These are phyloP conservation scores for Octopus sinensis DNA, from an alignment of 1,140 invertebrate species.

Conservation along the genomic window DNA sequence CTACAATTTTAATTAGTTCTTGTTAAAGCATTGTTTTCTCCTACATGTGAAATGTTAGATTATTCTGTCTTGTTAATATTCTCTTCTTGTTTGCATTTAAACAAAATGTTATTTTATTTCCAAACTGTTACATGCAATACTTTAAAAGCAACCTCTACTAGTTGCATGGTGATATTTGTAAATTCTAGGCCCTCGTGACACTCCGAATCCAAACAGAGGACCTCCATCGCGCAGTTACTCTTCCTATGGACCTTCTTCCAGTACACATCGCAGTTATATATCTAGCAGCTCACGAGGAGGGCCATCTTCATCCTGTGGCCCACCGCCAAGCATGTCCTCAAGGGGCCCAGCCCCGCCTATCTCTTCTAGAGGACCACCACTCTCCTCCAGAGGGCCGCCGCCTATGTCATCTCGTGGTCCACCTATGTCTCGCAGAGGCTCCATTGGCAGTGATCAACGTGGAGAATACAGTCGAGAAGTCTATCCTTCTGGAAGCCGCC, in stretches of 20 bases:
- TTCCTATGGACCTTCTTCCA: neutral
- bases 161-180: neutral
- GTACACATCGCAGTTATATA: neutral
- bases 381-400: neutral
- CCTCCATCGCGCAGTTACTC: neutral
- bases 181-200: slow-evolving; percentile 6
- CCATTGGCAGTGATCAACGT: neutral
- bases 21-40: no score
- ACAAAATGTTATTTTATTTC: no score
- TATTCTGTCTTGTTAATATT: no score
- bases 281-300: neutral
- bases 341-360: neutral
- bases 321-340: neutral
- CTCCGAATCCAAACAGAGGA: slow-evolving; percentile 4
- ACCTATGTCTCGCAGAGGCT: slow-evolving; percentile 1
- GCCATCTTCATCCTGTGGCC: neutral
- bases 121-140: no score
- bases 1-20: no score
- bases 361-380: neutral
- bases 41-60: no score
- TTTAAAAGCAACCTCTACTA: neutral
- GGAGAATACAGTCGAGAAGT: neutral
- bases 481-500: neutral
- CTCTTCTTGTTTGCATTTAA: no score
- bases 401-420: slow-evolving; percentile 3